Conservation (phyloP, 1,140 invertebrate genomes). For the Drosophila persimilis region DNA sequence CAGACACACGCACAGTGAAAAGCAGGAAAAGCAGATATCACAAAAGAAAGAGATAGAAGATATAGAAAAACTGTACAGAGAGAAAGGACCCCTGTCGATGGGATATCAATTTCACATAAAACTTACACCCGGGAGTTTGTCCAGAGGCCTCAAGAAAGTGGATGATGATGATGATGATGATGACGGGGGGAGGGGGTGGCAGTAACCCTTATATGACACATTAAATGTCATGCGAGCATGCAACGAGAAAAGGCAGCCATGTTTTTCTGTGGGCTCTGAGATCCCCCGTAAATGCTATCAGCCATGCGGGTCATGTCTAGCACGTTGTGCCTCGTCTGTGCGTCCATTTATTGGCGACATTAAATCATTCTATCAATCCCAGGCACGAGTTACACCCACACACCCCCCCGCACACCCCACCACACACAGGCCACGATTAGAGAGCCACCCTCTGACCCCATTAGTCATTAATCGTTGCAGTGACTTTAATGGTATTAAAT, state of each 20-base stretch:
- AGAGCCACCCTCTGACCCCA: slow-evolving; percentile 40
- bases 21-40: slow-evolving; percentile 14
- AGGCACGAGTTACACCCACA: slow-evolving; percentile 53
- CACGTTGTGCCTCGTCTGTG: slow-evolving; percentile 55
- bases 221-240: slow-evolving; percentile 78
- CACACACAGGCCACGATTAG: no score
- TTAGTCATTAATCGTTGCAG: slow-evolving; percentile 78
- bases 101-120: slow-evolving; percentile 83
- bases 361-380: slow-evolving; percentile 81
- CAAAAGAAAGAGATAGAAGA: slow-evolving; percentile 1
- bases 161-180: slow-evolving; percentile 49
- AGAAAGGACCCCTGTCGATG: slow-evolving; percentile 54
- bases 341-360: slow-evolving; percentile 78
- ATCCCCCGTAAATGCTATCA: slow-evolving; percentile 1
- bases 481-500: slow-evolving; percentile 81
- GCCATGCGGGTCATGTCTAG: slow-evolving; percentile 65
- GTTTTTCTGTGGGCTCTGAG: slow-evolving; percentile 42
- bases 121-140: slow-evolving; percentile 40
- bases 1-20: slow-evolving; percentile 35
- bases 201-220: slow-evolving; percentile 78
- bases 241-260: slow-evolving; percentile 66
- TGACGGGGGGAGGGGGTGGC: slow-evolving; percentile 19
- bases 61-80: slow-evolving; percentile 4
- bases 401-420: slow-evolving; percentile 12
- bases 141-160: slow-evolving; percentile 55